Base-by-base conservation (phyloP, 2,888 invertebrate genomes). In the Nomada ruficornis region DNA sequence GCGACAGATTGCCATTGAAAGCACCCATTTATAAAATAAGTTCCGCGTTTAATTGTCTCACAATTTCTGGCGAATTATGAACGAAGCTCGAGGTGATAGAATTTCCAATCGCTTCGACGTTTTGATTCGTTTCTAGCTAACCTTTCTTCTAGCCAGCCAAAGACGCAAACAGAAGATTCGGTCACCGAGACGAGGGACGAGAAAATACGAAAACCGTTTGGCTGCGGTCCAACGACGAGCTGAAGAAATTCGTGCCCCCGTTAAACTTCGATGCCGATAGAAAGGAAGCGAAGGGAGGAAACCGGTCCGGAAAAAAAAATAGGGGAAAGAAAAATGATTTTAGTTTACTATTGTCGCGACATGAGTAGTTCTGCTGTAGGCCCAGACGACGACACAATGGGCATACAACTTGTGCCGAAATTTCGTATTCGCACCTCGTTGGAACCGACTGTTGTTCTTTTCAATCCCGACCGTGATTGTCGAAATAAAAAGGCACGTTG, bases 151-250 rank as follows among this genome's bases (percentile, higher is more conserved):
- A 73, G 59, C 54, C 59, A 44, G 69, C 52, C 23, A 18, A 55
- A 36, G 74, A 71, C 68, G 59, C 72, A 65, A 73, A 68, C 63
- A 54, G 70, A 70, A 47, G 69, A 78, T 44, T 65, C 73, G 76
- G 77, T 82, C 77, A 82, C 71, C 73, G 76, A 60, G 64, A 68
- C 77, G 73, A 36, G 50, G 47, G 57, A 62, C 52, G 73, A 70
- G 77, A 78, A 79, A 86, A 80, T 62, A 80, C 78, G 77, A 84
- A 84, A 85, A 82, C 75, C 68, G 82, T 67, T 84, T 84, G 85
- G 84, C 85, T 69, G 36, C 57, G 77, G 36, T 82, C 84, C 85
- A 86, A 70, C 73, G 73, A 47, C 80, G 60, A 74, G 78, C 70
- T 64, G 80, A 84, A 70, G 77, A 84, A 71, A 62, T 82, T 76